Conservation (phyloP, 1,140 invertebrate species). For the Triops cancriformis region DNA sequence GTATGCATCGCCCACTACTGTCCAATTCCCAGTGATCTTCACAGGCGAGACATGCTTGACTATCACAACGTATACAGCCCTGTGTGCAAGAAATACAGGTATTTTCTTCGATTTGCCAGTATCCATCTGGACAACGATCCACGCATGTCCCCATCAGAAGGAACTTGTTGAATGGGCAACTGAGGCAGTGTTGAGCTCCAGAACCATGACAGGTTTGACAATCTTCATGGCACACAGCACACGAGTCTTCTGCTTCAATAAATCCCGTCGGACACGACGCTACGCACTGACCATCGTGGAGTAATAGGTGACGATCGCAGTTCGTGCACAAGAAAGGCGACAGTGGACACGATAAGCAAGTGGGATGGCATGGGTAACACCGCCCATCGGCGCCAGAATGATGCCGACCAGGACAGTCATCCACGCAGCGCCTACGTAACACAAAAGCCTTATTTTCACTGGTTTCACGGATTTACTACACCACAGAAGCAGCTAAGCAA, state of each 20-base stretch:
- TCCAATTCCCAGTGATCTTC: constrained; percentile 21
- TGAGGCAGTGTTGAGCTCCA: constrained; percentile 29
- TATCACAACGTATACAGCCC: constrained; percentile 18
- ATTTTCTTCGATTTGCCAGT: not conserved
- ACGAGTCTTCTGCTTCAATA: constrained; percentile 71
- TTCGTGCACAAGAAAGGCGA: constrained; percentile 68
- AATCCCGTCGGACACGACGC: constrained; percentile 69
- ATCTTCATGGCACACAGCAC: constrained; percentile 36
- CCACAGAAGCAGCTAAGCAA: no score
- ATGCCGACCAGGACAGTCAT: not conserved
- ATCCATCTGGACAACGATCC: constrained; percentile 24
- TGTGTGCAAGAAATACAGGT: constrained; percentile 21
- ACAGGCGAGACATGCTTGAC: constrained; percentile 19
- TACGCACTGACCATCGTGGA: constrained; percentile 68
- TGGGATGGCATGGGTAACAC: constrained; percentile 67
- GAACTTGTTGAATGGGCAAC: constrained; percentile 20
- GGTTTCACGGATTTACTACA: no score
- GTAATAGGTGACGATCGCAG: constrained; percentile 70
- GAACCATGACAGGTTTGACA: constrained; percentile 37
- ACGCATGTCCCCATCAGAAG: constrained; percentile 26
- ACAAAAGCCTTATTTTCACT: not conserved
- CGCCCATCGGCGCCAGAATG: constrained; percentile 49
- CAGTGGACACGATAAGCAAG: constrained; percentile 71
- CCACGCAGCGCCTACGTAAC: not conserved
- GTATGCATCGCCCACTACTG: constrained; percentile 28